Evolutionary conservation across 2,888 invertebrate species (phyloP).

Genomic region (Tipula lateralis): DNA sequence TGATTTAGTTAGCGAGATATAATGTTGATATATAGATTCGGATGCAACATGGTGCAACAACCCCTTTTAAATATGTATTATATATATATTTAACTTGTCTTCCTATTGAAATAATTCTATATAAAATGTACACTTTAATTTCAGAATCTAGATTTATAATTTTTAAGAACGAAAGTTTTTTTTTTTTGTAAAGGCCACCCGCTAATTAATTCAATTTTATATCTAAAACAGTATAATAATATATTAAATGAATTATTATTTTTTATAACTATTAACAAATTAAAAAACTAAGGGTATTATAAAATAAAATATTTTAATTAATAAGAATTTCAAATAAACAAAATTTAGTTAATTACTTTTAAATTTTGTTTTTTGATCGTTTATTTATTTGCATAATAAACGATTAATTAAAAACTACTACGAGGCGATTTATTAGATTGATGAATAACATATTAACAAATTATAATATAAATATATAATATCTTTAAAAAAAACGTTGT

Average conservation of each 20-base stretch:
- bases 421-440: not conserved
- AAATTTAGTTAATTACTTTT: not conserved
- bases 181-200: not conserved
- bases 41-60: not conserved
- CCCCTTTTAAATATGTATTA: not conserved
- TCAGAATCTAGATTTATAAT: not conserved
- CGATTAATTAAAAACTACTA: not conserved
- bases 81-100: not conserved
- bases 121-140: not conserved
- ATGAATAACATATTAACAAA: not conserved
- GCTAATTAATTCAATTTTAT: slow-evolving; percentile 11
- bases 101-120: not conserved
- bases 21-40: not conserved
- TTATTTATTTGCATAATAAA: not conserved
- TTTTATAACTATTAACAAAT: not conserved
- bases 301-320: not conserved
- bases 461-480: too few relatives aligned
- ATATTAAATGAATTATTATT: not conserved
- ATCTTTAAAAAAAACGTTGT: not conserved
- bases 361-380: not conserved
- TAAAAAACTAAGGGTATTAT: not conserved
- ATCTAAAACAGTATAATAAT: not conserved
- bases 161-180: not conserved
- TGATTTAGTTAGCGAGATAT: not conserved
- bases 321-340: not conserved